Evolutionary conservation across 2,113 vertebrate genomes (phyloP).

Genomic region (Dendropsophus ebraccatus): DNA sequence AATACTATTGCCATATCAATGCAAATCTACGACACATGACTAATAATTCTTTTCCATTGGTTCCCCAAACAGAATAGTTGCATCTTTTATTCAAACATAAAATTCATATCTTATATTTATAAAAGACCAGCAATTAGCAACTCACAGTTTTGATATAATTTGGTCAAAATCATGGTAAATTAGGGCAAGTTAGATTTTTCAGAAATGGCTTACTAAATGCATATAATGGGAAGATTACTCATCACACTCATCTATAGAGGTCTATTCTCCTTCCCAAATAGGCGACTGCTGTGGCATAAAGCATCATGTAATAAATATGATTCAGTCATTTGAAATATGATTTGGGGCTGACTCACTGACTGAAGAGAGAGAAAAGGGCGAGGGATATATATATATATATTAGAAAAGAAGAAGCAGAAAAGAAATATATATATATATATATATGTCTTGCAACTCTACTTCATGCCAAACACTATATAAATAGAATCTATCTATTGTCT

Average conservation of each 20-base stretch:
- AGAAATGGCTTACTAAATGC: neutral
- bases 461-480: no score
- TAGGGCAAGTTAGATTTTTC: neutral
- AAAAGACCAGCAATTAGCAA: neutral
- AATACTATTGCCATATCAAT: neutral
- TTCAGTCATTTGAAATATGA: neutral
- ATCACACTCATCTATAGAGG: neutral
- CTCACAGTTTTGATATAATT: neutral
- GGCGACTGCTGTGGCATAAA: neutral
- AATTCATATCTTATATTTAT: neutral
- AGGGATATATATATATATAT: no score
- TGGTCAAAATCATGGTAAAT: neutral
- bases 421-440: no score
- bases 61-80: neutral
- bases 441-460: no score
- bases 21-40: neutral
- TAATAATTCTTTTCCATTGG: neutral
- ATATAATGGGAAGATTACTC: neutral
- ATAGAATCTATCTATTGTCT: no score
- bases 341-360: neutral
- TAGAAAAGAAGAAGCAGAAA: no score
- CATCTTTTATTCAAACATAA: neutral
- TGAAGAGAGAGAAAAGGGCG: no score
- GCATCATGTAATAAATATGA: neutral
- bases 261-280: neutral